Base-by-base conservation (phyloP, 1,140 invertebrate species). In the Tigriopus japonicus region DNA sequence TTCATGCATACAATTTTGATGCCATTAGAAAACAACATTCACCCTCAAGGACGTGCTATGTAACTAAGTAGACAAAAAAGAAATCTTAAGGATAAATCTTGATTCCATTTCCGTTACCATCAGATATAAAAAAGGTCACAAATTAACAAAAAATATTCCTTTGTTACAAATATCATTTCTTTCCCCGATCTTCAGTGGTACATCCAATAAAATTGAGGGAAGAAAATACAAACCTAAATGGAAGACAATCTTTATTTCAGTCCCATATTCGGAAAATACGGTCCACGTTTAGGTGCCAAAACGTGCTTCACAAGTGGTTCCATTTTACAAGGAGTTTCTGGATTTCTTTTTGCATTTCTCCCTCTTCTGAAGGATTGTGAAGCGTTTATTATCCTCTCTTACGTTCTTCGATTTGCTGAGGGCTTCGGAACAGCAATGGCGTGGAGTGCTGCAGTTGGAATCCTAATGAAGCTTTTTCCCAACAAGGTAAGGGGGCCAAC, bases 401-500 rank as follows among this genome's bases (percentile, higher is more conserved):
- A 94, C 70, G 65, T 82, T 1, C 84, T 92, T 59, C 76, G 91
- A 62, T 86, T 88, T 63, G 70, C 91, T n/a, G 90, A 93, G 72
- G 91, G 89, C 0, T 73, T 90, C 72, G 90, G 88, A 21, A 87
- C 88, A 67, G 88, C 90, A 0, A 87, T 87, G 1, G 91, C 91
- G 72, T 75, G 92, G 1, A 94, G 89, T 1, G 86, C 89, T 1
- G 84, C 83, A 64, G 93, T 93, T 72, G 86, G 89, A 0, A 89
- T 94, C 56, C 86, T 92, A 52, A 88, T 90, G n/a, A 84, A 84
- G 69, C 85, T 90, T 72, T 94, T 94, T 75, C 88, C 89, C 0
- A 76, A 87, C 59, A 84, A 86, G 66, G 28, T 35, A 35, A 9
- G 28, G 9, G 3, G 9, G 9, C 9, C 28, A 35, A 5, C 28